Conservation (phyloP, 2,888 invertebrate species). For the Archips crataeganus region DNA sequence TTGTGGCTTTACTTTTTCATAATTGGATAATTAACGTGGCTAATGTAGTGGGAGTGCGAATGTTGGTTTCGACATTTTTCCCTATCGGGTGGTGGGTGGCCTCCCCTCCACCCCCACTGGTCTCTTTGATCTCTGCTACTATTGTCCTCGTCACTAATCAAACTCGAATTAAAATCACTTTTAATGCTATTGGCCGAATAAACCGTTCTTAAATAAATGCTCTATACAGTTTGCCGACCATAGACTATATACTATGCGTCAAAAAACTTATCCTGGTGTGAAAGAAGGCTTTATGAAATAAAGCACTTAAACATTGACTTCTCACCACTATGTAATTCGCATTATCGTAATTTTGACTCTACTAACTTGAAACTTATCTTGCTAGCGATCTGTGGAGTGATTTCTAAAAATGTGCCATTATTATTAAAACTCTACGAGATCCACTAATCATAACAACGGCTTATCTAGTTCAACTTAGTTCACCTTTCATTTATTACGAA, state of each 20-base stretch:
- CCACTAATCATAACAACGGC: not conserved
- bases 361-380: not conserved
- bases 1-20: constrained; percentile 59
- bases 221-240: too few relatives aligned
- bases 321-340: not conserved
- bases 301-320: not conserved
- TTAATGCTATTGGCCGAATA: not conserved
- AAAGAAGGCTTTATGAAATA: not conserved
- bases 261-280: not conserved
- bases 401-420: not conserved
- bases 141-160: constrained; percentile 52
- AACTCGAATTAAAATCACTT: constrained; percentile 41
- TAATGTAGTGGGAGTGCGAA: constrained; percentile 74
- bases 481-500: constrained; percentile 11
- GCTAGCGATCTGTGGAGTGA: not conserved
- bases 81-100: constrained; percentile 57
- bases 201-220: not conserved
- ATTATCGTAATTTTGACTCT: not conserved
- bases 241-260: not conserved
- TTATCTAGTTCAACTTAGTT: not conserved
- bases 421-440: not conserved
- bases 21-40: constrained; percentile 79
- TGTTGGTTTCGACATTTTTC: constrained; percentile 76
- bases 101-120: constrained; percentile 51
- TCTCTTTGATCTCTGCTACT: constrained; percentile 65